These are phyloP conservation scores for Okamejei kenojei DNA, from an alignment of 2,797 vertebrate genomes.

Conservation along the genomic window DNA sequence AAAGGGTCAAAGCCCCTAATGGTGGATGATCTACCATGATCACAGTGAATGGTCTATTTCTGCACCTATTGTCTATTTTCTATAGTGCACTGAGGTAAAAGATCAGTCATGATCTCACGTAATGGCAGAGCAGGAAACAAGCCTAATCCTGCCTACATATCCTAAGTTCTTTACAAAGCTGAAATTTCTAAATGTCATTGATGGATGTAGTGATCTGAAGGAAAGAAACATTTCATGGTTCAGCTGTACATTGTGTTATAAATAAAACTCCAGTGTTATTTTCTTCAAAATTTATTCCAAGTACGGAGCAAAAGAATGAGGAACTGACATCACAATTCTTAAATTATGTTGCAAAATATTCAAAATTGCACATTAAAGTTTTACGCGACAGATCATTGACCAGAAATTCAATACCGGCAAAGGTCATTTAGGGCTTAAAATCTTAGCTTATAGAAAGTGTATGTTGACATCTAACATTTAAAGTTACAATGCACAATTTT, in stretches of 20 bases:
- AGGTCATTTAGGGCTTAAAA: constrained; percentile 2
- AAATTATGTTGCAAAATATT: constrained; percentile 31
- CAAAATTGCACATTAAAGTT: neutral
- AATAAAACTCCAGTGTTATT: constrained; percentile 19
- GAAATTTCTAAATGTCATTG: neutral
- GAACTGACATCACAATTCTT: neutral
- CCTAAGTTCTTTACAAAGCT: neutral
- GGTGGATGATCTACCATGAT: too few relatives aligned
- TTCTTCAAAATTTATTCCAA: constrained; percentile 34
- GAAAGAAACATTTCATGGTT: neutral
- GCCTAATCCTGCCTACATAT: neutral
- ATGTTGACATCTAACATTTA: neutral
- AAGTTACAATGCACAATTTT: neutral
- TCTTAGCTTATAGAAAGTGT: neutral
- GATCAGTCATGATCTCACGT: too few relatives aligned
- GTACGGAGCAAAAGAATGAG: too few relatives aligned
- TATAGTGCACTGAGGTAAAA: too few relatives aligned
- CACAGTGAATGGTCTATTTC: too few relatives aligned
- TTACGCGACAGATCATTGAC: neutral
- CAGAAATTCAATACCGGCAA: neutral
- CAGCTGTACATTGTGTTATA: neutral
- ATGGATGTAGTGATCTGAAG: neutral
- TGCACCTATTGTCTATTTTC: too few relatives aligned
- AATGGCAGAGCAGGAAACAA: too few relatives aligned
- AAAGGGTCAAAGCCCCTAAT: too few relatives aligned